These are phyloP conservation scores for Bombus confusus DNA, from an alignment of 1,140 invertebrate genomes.

Conservation along the genomic window DNA sequence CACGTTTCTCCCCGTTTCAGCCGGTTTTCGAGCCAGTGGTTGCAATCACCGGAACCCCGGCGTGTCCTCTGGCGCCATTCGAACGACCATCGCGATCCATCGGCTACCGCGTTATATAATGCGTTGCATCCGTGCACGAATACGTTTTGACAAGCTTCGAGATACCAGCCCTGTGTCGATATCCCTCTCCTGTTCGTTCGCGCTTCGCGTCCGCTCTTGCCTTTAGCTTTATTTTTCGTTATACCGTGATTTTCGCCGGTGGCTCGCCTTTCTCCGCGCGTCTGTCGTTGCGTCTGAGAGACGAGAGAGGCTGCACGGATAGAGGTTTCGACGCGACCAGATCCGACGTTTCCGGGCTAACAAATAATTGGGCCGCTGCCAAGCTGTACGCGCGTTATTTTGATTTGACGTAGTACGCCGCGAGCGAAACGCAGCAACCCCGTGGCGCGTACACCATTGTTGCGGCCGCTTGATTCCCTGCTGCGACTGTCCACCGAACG, in stretches of 20 bases:
- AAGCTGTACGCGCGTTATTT: conserved; percentile 40
- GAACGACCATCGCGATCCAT: conserved; percentile 40
- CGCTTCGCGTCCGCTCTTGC: not conserved
- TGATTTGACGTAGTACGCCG: conserved; percentile 31
- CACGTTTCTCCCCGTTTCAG: conserved; percentile 24
- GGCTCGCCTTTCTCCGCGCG: too few relatives aligned
- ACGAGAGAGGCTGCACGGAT: not conserved
- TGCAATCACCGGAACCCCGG: conserved; percentile 16
- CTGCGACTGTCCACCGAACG: not conserved
- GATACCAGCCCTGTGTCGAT: not conserved
- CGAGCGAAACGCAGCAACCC: not conserved
- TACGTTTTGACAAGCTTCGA: conserved; percentile 56
- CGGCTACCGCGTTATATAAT: conserved; percentile 49
- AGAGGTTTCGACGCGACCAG: conserved; percentile 10
- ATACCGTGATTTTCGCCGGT: not conserved
- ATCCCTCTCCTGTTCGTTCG: not conserved
- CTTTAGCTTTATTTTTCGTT: not conserved
- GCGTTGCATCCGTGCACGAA: conserved; percentile 44
- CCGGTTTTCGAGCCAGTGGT: conserved; percentile 35
- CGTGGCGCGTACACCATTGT: not conserved
- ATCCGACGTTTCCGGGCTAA: conserved; percentile 46
- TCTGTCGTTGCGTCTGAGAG: not conserved
- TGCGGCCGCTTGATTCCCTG: not conserved
- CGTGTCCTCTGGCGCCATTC: conserved; percentile 8
- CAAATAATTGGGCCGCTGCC: conserved; percentile 62